phyloP scores from a whole-genome alignment of 2,888 invertebrate genomes.

The Tetragonula carbonaria region DNA sequence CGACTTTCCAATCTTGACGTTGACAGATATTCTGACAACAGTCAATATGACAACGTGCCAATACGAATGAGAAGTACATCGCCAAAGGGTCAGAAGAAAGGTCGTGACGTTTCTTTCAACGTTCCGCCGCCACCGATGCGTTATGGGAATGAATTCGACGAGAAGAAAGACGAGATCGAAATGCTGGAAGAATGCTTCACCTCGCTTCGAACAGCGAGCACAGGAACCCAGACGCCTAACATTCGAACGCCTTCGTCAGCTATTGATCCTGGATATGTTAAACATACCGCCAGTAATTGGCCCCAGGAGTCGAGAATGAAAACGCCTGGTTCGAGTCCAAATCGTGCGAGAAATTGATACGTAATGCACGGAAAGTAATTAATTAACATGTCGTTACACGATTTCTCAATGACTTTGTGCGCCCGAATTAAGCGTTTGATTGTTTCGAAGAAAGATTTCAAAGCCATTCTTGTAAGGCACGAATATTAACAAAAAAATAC shows the following conservation, averaged over 20 bases:
- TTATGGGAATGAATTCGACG: constrained; percentile 66
- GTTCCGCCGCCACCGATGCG: constrained; percentile 76
- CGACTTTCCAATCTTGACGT: not conserved
- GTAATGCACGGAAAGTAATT: not conserved
- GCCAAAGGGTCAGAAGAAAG: constrained; percentile 77
- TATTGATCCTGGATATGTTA: constrained; percentile 90
- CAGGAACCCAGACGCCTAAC: constrained; percentile 74
- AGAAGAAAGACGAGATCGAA: constrained; percentile 78
- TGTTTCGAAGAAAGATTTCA: not conserved
- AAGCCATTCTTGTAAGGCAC: not conserved
- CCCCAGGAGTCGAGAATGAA: constrained; percentile 83
- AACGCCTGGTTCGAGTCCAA: constrained; percentile 87
- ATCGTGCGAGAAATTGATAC: constrained; percentile 67
- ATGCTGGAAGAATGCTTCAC: constrained; percentile 81
- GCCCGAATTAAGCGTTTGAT: not conserved
- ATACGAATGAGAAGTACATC: constrained; percentile 77
- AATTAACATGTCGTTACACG: not conserved
- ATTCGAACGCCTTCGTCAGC: constrained; percentile 86
- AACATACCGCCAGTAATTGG: constrained; percentile 90
- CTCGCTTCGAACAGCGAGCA: constrained; percentile 76
- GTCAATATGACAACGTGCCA: constrained; percentile 83
- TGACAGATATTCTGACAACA: constrained; percentile 79
- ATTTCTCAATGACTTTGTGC: not conserved
- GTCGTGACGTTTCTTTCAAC: constrained; percentile 79
- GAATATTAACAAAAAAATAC: not conserved